Conservation (phyloP, 2,113 vertebrate genomes). For the Pelecanus crispus region DNA sequence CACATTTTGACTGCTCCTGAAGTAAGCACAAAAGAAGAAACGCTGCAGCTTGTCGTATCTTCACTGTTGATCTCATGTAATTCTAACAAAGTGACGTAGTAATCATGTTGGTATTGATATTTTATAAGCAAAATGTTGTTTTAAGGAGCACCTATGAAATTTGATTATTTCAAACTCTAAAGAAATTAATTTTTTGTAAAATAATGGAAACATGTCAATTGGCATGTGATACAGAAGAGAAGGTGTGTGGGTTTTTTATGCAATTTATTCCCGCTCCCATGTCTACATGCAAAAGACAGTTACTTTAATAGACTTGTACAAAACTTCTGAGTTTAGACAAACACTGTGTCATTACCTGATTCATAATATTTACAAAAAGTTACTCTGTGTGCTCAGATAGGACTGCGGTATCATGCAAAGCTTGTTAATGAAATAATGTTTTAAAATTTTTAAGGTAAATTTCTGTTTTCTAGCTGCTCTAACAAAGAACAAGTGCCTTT, state of each 20-base stretch:
- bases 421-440: background rate
- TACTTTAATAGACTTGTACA: background rate
- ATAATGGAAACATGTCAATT: background rate
- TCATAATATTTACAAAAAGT: background rate
- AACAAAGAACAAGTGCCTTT: background rate
- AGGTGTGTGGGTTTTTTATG: background rate
- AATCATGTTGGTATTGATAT: background rate
- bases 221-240: background rate
- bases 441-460: background rate
- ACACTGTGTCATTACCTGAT: background rate
- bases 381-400: background rate
- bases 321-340: background rate
- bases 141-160: background rate
- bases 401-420: background rate
- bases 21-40: background rate
- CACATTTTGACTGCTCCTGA: background rate
- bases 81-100: background rate
- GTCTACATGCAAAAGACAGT: background rate
- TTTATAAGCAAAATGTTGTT: background rate
- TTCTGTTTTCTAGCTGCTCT: background rate
- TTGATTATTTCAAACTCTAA: background rate
- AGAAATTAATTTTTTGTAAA: background rate
- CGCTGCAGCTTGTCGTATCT: rapidly evolving
- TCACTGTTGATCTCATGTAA: background rate
- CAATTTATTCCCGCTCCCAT: background rate